Evolutionary conservation across 35 echinoderm and acorn worm genomes (phyloP).

Genomic region (Apostichopus parvimensis): DNA sequence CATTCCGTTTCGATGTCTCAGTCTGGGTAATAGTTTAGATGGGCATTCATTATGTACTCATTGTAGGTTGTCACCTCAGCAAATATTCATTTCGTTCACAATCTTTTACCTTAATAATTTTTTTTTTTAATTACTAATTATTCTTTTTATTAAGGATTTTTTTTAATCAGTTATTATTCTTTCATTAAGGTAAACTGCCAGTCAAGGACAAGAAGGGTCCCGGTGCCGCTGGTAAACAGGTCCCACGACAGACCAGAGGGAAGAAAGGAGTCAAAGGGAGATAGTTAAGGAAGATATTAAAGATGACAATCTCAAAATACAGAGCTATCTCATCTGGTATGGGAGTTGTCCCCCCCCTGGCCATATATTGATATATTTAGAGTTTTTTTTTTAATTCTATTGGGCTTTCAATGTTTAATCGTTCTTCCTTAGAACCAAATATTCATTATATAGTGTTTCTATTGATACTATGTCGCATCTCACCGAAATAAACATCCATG

Average conservation of each 20-base stretch:
- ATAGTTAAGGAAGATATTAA: neutral
- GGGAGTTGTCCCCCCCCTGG: no score
- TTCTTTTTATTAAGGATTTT: neutral
- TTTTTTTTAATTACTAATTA: neutral
- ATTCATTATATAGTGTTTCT: no score
- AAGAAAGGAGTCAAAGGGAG: constrained; percentile 22
- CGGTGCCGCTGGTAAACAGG: neutral
- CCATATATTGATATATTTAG: neutral
- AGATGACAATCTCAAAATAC: neutral
- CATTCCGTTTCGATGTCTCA: no score
- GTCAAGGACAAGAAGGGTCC: constrained; percentile 20
- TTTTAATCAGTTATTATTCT: neutral
- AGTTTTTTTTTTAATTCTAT: neutral
- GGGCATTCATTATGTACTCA: no score
- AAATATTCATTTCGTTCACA: no score
- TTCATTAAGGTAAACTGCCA: neutral
- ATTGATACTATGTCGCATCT: no score
- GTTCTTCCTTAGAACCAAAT: neutral
- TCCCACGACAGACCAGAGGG: neutral
- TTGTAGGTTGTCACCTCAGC: no score
- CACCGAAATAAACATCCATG: no score
- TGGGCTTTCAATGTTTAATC: neutral
- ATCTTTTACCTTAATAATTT: neutral
- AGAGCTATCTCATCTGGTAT: neutral
- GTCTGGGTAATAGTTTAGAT: no score